Percentiles rank a stretch among this genome's conserved stretches.
phyloP scores from a whole-genome alignment of 1,140 invertebrate species.

The Goniozus legneri region DNA sequence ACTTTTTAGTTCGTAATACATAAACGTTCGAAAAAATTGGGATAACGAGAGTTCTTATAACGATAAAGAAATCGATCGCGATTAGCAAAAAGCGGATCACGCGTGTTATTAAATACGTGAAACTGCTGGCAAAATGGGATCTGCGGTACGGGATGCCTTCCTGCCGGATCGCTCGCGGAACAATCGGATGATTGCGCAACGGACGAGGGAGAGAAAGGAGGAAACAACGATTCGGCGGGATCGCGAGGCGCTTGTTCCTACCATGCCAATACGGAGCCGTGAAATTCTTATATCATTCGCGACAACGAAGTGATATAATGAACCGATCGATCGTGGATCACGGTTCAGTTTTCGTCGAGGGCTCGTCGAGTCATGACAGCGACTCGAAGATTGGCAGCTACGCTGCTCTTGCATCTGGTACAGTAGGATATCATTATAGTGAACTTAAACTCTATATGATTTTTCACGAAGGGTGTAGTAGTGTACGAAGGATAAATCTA shows the following conservation, averaged over 20 bases:
- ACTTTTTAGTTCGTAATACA: no score
- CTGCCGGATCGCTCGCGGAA: conserved; percentile 10
- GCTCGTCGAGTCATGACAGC: conserved; percentile 29
- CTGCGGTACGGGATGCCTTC: conserved; percentile 16
- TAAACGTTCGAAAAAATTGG: no score
- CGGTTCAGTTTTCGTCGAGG: conserved; percentile 31
- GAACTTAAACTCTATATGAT: no score
- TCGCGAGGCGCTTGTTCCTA: conserved; percentile 15
- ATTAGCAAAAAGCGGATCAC: no score
- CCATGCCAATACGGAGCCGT: conserved; percentile 9
- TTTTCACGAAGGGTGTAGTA: no score
- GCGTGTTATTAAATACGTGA: no score
- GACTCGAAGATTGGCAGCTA: conserved; percentile 16
- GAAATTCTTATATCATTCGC: conserved; percentile 40
- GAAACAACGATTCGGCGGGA: conserved; percentile 28
- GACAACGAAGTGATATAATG: conserved; percentile 39
- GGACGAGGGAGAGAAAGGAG: conserved; percentile 42
- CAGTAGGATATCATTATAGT: no score
- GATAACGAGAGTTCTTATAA: no score
- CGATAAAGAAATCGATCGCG: no score
- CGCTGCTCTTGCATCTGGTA: conserved; percentile 27
- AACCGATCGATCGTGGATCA: conserved; percentile 12
- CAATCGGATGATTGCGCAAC: conserved; percentile 37
- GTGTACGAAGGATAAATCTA: no score
- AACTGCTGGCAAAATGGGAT: no score